Base-by-base conservation (phyloP, 1,140 invertebrate genomes). In the Cherax quadricarinatus region DNA sequence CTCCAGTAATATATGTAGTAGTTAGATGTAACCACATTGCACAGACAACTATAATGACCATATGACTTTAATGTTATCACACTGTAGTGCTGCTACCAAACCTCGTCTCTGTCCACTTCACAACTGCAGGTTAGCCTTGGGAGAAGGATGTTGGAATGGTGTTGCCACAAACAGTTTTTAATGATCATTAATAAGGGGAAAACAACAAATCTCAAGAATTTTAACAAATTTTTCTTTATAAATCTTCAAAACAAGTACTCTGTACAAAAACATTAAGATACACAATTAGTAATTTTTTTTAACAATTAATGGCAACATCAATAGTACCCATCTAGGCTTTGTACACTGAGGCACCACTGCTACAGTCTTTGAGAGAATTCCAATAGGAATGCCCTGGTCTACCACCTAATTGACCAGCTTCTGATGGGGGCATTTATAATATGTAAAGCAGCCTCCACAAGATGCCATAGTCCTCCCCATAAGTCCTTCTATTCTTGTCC, bases 281-380 rank as follows among this genome's bases (percentile, higher is more conserved):
- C 70, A 30, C 24, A 9, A 75, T 75, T 10, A 75, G 5, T 75
- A 75, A 75, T 75, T 75, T 75, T 21, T 66, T 21, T 30, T 30
- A 75, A 75, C 70, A 75, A 75, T 75, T 30, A 24, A 75, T 75
- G 70, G 70, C 70, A 75, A 75, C 70, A 75, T 75, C 70, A 75
- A 75, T 9, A 75, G 70, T 75, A 75, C 70, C 70, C 70, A 30
- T 75, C 24, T 75, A 75, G 70, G 70, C 70, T 75, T 75, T 88
- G 78, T 88, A 88, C 75, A 88, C 86, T 88, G 73, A 80, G 86
- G 86, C 86, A 88, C 86, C 86, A 88, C 86, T 88, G 86, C 86
- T 88, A 75, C 75, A 88, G 57, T 88, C 75, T 88, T 88, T 80
- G 81, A 53, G 57, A 24, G 81, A 24, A 83, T 57, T 60, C 81